Evolutionary conservation across 2,888 invertebrate species (phyloP), one percentile per base, ranked within the genome.

Genomic region (Sialis lutaria): DNA sequence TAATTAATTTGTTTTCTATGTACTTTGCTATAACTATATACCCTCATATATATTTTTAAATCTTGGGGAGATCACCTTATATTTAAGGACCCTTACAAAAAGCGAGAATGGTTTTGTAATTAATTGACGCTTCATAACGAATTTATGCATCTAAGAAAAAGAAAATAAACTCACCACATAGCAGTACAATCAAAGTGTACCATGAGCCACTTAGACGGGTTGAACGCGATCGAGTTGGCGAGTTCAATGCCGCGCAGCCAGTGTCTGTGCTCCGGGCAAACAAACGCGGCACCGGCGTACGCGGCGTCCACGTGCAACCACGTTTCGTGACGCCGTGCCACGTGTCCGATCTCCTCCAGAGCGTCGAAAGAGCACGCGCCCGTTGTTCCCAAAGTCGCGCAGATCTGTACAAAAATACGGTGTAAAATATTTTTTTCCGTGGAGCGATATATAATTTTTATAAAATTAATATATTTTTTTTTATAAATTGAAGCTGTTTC

Each of bases 271-370:
- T 98, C 97, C 0, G 96, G 96, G 60, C 97, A 98, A 41, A 97
- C 75, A 60, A 96, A 95, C 0, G 91, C 88, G 52, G 87, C 87
- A 7, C 97, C 97, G 0, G 98, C 97, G 58, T 99, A 98, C 0
- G 98, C 98, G 0, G 97, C 95, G 59, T 99, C 98, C 7, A 93
- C 83, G 59, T 98, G 98, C 42, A 97, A 71, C 96, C 97, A 98
- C 7, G 96, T 67, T 1, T 82, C 78, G 61, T 93, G 88, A 46
- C 77, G 73, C 50, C 77, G 72, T 59, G 92, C 81, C 0, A 82
- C 73, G 6, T 63, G 57, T 0, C 78, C 78, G 13, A 82, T 67
- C 57, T 79, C 77, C 34, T 78, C 73, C 6, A 98, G 69, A 61
- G 88, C 86, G 65, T 98, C 98, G 57, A 98, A 97, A 3, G 96